A percentile compares a stretch with the other conserved stretches of the same genome.
Evolutionary conservation across 2,113 vertebrate genomes (phyloP).

Genomic region (Paratilapia polleni): DNA sequence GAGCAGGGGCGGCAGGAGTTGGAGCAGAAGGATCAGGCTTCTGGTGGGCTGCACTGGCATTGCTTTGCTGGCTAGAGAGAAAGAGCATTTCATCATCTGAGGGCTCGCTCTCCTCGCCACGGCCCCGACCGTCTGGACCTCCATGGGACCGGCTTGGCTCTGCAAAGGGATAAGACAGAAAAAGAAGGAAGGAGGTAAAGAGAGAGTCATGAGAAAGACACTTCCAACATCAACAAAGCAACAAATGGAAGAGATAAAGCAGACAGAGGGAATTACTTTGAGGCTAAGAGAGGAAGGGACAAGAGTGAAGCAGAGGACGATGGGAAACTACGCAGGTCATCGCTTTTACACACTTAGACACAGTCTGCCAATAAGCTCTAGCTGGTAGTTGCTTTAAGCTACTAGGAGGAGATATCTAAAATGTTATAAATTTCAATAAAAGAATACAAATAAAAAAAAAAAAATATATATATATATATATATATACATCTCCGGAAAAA

Average conservation of each 20-base stretch:
- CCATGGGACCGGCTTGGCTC: slow-evolving; percentile 82
- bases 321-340: slow-evolving; percentile 1
- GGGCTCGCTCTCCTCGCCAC: slow-evolving; percentile 94
- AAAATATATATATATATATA: too few relatives aligned
- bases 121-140: slow-evolving; percentile 85
- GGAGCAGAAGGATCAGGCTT: slow-evolving; percentile 76
- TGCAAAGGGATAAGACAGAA: slow-evolving; percentile 38
- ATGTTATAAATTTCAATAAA: neutral
- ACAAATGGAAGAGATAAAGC: neutral
- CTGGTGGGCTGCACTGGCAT: slow-evolving; percentile 81
- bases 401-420: neutral
- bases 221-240: neutral
- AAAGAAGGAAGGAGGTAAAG: neutral
- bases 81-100: slow-evolving; percentile 98
- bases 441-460: neutral
- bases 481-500: too few relatives aligned
- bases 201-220: neutral
- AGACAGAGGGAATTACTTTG: slow-evolving; percentile 4
- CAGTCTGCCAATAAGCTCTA: neutral
- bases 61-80: slow-evolving; percentile 93
- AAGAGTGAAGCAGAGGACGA: slow-evolving; percentile 5
- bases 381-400: slow-evolving; percentile 6
- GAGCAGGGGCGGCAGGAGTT: slow-evolving; percentile 58
- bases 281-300: neutral
- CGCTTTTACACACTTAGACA: slow-evolving; percentile 24